Evolutionary conservation across 2,888 invertebrate species (phyloP), one percentile per base, ranked within the genome.

Genomic region (Sminthurides aquaticus): DNA sequence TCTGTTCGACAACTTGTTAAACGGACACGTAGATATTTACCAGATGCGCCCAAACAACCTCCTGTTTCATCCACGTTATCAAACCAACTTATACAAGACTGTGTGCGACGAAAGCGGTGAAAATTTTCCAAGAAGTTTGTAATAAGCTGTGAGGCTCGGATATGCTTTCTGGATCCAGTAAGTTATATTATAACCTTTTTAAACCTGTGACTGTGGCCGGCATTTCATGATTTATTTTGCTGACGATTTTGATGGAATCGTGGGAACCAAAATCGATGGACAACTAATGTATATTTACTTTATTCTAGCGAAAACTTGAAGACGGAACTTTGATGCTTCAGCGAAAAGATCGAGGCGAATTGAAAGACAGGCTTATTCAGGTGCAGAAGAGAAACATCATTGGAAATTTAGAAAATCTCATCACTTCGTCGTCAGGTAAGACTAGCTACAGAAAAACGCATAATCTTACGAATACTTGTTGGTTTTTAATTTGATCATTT

Each of bases 331-430:
- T 87, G 75, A 86, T 88, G 75, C 83, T 94, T 49, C 88, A 88
- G 79, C 87, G 91, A 76, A 96, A 91, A 78, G 91, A 94, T 78
- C 95, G 94, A 79, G 97, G 89, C 3, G 91, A 92, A 66, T 82
- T 98, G 73, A 86, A 94, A 67, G 95, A 97, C 75, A 91, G 91
- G 76, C 81, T 96, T 18, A 94, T 94, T 77, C 79, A 86, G 2
- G 84, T 89, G 71, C 87, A 87, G 0, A 90, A 89, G 79, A 86
- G 89, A 72, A 82, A 79, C 48, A 75, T 78, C 22, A 15, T 52
- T 20, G 52, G 20, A 20, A 52, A 52, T 22, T 75, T 82, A 70
- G 83, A 84, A 73, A 80, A 80, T 25, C 71, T 80, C 28, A 75
- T 76, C 3, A 75, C 75, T 59, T 72, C 76, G 1, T 72, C 76